phyloP scores from a whole-genome alignment of 2,113 vertebrate species.

The Tringa solitaria region DNA sequence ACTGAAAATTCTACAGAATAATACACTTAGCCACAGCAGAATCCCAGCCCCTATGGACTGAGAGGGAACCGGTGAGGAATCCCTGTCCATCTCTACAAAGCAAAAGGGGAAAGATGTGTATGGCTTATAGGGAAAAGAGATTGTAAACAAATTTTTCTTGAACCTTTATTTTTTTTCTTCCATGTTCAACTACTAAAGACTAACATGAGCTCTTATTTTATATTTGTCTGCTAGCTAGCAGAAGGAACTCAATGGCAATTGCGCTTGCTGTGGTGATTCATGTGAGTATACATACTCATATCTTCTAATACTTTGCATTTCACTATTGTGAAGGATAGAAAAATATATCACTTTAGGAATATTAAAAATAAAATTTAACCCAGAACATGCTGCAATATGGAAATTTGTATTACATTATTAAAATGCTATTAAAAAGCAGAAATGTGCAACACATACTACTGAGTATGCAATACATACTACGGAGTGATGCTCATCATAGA shows the following conservation, averaged over 20 bases:
- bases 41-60: neutral
- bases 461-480: neutral
- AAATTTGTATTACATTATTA: neutral
- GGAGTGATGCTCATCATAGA: neutral
- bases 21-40: neutral
- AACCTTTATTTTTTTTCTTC: neutral
- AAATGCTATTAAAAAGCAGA: neutral
- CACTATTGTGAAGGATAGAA: neutral
- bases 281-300: rapidly evolving
- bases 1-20: neutral
- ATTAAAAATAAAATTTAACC: neutral
- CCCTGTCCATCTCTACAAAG: neutral
- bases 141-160: neutral
- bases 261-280: neutral
- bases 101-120: neutral
- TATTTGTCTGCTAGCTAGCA: neutral
- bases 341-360: neutral
- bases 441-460: neutral
- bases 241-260: neutral
- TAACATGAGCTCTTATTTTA: neutral
- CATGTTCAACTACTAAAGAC: neutral
- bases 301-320: neutral
- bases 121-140: neutral
- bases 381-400: neutral
- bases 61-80: neutral